Evolutionary conservation across 2,888 invertebrate genomes (phyloP).

Genomic region (Chrysotoxum bicinctum): DNA sequence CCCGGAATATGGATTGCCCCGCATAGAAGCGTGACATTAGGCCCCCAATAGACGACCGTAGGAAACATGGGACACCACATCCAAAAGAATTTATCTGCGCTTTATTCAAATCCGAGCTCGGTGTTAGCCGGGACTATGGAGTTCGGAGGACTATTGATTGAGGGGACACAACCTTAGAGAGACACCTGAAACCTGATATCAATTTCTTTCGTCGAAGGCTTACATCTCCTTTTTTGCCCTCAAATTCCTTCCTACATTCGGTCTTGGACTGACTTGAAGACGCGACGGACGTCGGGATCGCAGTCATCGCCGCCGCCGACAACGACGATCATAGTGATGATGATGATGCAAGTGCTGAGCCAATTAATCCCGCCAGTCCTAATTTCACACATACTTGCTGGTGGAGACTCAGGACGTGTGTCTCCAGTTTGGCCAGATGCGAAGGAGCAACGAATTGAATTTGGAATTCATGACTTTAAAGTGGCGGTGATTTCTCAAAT

Average conservation of each 20-base stretch:
- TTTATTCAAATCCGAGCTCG: slow-evolving; percentile 61
- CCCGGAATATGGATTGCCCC: slow-evolving; percentile 65
- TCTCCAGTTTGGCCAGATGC: slow-evolving; percentile 25
- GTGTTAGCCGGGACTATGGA: background rate
- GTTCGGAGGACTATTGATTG: slow-evolving; percentile 54
- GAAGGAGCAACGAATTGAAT: slow-evolving; percentile 58
- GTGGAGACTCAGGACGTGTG: slow-evolving; percentile 58
- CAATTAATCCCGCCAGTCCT: slow-evolving; percentile 71
- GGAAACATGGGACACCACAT: slow-evolving; percentile 37
- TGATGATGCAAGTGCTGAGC: slow-evolving; percentile 70
- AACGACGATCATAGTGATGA: slow-evolving; percentile 8
- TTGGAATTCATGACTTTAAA: slow-evolving; percentile 67
- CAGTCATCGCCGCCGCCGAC: slow-evolving; percentile 3
- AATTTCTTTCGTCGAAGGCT: slow-evolving; percentile 35
- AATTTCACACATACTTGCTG: slow-evolving; percentile 67
- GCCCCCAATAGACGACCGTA: slow-evolving; percentile 27
- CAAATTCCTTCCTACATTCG: slow-evolving; percentile 44
- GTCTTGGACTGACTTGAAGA: background rate
- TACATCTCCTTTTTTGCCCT: slow-evolving; percentile 30
- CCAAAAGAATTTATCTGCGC: slow-evolving; percentile 56
- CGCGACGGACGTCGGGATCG: background rate
- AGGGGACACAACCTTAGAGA: slow-evolving; percentile 45
- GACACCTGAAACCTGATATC: slow-evolving; percentile 69
- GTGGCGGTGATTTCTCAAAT: slow-evolving; percentile 69
- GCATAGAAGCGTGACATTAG: slow-evolving; percentile 69